Evolutionary conservation across 2,888 invertebrate genomes (phyloP).

Genomic region (Diarsia rubi): DNA sequence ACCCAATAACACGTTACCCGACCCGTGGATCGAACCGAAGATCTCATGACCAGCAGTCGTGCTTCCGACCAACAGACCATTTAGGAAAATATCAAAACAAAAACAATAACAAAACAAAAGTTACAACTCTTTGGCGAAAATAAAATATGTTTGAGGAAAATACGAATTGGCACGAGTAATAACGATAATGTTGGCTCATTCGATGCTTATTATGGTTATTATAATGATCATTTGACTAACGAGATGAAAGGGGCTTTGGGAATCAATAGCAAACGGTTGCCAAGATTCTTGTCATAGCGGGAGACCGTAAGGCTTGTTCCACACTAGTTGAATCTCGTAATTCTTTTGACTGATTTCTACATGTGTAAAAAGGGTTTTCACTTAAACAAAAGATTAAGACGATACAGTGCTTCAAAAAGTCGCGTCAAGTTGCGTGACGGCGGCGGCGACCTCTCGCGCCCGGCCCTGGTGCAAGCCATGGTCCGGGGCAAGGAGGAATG

Average conservation of each 20-base stretch:
- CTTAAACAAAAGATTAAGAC: no score
- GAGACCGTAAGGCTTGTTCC: not conserved
- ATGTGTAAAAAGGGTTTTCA: no score
- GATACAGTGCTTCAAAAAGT: no score
- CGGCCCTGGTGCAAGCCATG: no score
- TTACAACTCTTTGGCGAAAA: no score
- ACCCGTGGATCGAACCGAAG: not conserved
- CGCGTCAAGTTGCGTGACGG: no score
- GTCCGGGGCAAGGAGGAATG: no score
- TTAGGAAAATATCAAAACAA: no score
- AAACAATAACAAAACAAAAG: no score
- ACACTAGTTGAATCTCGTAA: not conserved
- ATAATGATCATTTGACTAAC: slow-evolving; percentile 22
- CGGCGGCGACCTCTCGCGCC: no score
- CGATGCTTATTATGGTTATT: slow-evolving; percentile 16
- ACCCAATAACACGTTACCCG: not conserved
- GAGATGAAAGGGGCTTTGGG: slow-evolving; percentile 5
- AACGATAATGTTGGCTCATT: slow-evolving; percentile 41
- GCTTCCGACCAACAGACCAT: no score
- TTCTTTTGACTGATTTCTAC: not conserved
- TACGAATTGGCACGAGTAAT: not conserved
- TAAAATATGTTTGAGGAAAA: slow-evolving; percentile 37
- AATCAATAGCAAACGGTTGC: slow-evolving; percentile 13
- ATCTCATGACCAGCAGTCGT: no score
- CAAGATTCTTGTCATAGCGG: slow-evolving; percentile 1